A percentile compares a stretch with the other conserved stretches of the same genome.
Conservation (phyloP, 2,797 vertebrate genomes). For the Numenius phaeopus region DNA sequence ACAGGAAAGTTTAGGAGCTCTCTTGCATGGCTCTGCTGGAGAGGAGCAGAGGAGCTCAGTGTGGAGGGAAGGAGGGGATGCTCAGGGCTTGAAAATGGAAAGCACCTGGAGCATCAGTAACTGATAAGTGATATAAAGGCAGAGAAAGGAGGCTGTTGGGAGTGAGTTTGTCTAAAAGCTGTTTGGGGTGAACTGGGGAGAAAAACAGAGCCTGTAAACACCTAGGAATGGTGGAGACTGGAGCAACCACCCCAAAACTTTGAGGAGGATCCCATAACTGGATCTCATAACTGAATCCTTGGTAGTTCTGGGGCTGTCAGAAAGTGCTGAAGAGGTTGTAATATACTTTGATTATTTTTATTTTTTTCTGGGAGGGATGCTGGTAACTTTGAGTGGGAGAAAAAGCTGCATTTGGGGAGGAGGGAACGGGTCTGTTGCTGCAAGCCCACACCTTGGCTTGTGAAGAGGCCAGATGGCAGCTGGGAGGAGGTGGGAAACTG, state of each 20-base stretch:
- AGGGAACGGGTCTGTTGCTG: background rate
- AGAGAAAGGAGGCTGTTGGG: background rate
- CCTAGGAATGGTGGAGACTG: background rate
- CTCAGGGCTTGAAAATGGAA: background rate
- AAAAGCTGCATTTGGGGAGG: background rate
- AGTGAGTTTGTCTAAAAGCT: background rate
- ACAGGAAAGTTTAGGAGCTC: background rate
- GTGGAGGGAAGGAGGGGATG: background rate
- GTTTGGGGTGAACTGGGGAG: background rate
- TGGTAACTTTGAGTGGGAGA: background rate
- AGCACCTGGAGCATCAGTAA: background rate
- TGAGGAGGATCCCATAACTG: background rate
- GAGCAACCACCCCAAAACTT: background rate
- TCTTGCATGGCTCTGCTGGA: background rate
- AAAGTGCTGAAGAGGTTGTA: background rate
- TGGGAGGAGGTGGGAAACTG: background rate
- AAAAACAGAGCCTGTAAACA: accelerated
- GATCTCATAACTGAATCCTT: background rate
- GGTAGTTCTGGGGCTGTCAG: background rate
- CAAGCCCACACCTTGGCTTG: background rate
- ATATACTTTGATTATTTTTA: background rate
- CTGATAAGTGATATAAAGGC: background rate
- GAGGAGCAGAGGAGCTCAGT: background rate
- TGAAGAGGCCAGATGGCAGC: background rate
- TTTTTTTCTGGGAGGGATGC: background rate